Evolutionary conservation across 1,140 invertebrate genomes (phyloP).

Genomic region (Apis mellifera): Amel_HAv3.1 CM009938.2:10823001-10823500

Average conservation of each 20-base stretch:
- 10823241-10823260: constrained; percentile 42
- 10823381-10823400: constrained; percentile 1
- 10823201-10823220: constrained; percentile 13
- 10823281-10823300: constrained; percentile 63
- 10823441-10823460: background rate
- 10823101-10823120: background rate
- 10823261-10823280: constrained; percentile 68
- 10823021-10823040: background rate
- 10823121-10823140: background rate
- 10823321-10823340: constrained; percentile 70
- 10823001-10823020: background rate
- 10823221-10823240: constrained; percentile 15
- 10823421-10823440: too few relatives aligned
- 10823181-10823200: constrained; percentile 35
- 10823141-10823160: background rate
- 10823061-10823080: background rate
- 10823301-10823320: constrained; percentile 73
- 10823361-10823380: too few relatives aligned
- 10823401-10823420: background rate
- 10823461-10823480: too few relatives aligned
- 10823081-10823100: background rate
- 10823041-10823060: background rate
- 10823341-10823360: constrained; percentile 49
- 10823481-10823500: too few relatives aligned
- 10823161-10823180: constrained; percentile 10